Evolutionary conservation across 2,113 vertebrate genomes (phyloP), one percentile per base, ranked within the genome.

Genomic region (Baryphthengus martii): DNA sequence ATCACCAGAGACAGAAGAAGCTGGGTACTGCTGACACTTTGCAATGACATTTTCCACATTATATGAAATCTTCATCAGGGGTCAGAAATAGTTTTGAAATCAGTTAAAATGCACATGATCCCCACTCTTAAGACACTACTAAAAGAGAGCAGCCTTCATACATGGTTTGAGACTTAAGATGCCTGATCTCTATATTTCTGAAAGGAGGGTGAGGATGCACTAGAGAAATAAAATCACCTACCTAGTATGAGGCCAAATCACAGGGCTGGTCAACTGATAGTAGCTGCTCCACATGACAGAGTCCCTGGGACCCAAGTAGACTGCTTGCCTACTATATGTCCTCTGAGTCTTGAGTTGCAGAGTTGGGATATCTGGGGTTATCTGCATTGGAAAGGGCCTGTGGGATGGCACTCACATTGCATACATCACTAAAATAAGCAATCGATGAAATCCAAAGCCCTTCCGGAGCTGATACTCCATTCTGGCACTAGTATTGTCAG

Each of bases 231-330:
- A n/a, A 88, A 76, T 28, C 6, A 1, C 18, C 8, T 52, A 8
- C 19, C 5, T 39, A 52, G 66, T 24, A 23, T 1, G 6, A 65
- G 26, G 7, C 29, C 23, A 59, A 42, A 40, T 25, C 23, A 28
- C 2, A 3, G 35, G 16, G 20, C 20, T 72, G 62, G 42, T 17
- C 49, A 52, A 4, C 19, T 47, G 35, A 12, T 33, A 37, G 44
- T 42, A 68, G 1, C 40, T 14, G 28, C 5, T 71, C 9, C 44
- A 44, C 0, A 0, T 56, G 40, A 33, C 39, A 16, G 52, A 73
- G 44, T 55, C 31, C 28, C 26, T 8, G 13, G 52, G 44, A 79
- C 13, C 16, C 17, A 39, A 52, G 26, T 68, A 63, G n/a, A 8
- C 28, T 65, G 24, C 26, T 56, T 61, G 23, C 59, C 3, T 6